Percentiles rank a stretch among this genome's conserved stretches.
Evolutionary conservation across 2,797 vertebrate genomes (phyloP).

Genomic region (Lutjanus argentimaculatus): DNA sequence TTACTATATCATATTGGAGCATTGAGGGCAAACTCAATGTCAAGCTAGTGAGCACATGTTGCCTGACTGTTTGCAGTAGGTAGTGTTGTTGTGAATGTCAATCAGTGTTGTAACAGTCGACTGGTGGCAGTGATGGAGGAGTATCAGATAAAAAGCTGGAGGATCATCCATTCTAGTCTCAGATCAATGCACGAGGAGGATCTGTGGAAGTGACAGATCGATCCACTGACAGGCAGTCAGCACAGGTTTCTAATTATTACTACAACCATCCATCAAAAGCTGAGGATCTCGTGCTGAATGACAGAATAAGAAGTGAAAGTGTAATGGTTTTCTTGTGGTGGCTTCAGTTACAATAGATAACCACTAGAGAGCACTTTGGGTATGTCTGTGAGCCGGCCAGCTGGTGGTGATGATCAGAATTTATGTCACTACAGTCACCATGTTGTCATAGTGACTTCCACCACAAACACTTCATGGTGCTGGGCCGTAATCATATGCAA

Average conservation of each 20-base stretch:
- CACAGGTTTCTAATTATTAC: slow-evolving; percentile 53
- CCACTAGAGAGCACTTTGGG: slow-evolving; percentile 56
- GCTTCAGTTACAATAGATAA: slow-evolving; percentile 15
- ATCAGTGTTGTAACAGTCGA: slow-evolving; percentile 1
- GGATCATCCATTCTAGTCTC: slow-evolving; percentile 59
- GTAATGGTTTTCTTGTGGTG: neutral
- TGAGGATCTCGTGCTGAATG: slow-evolving; percentile 3
- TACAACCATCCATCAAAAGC: slow-evolving; percentile 48
- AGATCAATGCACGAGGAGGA: slow-evolving; percentile 13
- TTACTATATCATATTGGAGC: neutral
- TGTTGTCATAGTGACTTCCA: slow-evolving; percentile 31
- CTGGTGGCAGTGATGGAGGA: slow-evolving; percentile 49
- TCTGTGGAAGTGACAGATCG: slow-evolving; percentile 31
- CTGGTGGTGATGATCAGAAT: neutral
- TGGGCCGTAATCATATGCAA: neutral
- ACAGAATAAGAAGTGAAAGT: neutral
- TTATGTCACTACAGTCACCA: slow-evolving; percentile 4
- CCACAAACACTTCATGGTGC: neutral
- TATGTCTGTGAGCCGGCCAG: neutral
- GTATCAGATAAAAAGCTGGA: slow-evolving; percentile 16
- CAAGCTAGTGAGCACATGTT: slow-evolving; percentile 1
- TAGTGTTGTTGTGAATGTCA: slow-evolving; percentile 29
- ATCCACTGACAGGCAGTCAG: slow-evolving; percentile 44
- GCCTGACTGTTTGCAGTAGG: slow-evolving; percentile 11
- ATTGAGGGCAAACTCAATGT: slow-evolving; percentile 24